Base-by-base conservation (phyloP, 2,888 invertebrate species). In the Himalopsyche japonica region DNA sequence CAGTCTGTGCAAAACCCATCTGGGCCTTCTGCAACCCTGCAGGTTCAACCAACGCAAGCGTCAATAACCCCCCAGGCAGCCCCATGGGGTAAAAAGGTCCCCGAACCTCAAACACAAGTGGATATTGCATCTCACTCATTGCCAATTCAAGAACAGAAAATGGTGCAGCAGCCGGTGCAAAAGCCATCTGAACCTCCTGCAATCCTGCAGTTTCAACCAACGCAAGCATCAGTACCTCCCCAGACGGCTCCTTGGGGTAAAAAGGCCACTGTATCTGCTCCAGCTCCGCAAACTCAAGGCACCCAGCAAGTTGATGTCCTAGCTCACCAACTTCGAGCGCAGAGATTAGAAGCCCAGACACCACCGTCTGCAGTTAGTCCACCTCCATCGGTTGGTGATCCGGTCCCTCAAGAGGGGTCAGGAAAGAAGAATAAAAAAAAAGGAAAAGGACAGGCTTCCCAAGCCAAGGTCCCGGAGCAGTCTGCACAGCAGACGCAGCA, bases 401-500 rank as follows among this genome's bases (percentile, higher is more conserved):
- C 43, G 1, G 57, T 7, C 4, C 57, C 57, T 24, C 57, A 57
- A 24, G 20, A 57, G 20, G 57, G 57, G n/a, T 20, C 20, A 57
- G 57, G 57, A 15, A 57, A 57, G 7, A 57, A 57, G 20, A 57
- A 43, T 20, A 57, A 57, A 10, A n/a, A 57, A 24, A 57, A 34
- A 30, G 83, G 80, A 0, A 76, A 76, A 49, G 81, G 80, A n/a
- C 32, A 43, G 6, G 24, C 64, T 30, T 64, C 81, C 1, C 80
- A 18, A 20, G 70, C 37, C 7, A 24, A 43, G 43, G 43, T 12
- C 43, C 34, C 5, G 10, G 47, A 80, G 78, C 84, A 80, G 77
- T 82, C 34, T 6, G 78, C 80, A 10, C 86, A 30, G 47, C 85
- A 86, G 48, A 84, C 34, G 4, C 83, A 83, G 30, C 27, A 81